A percentile compares a stretch with the other conserved stretches of the same genome.
phyloP scores from a whole-genome alignment of 2,113 vertebrate species.

The Lycaon pictus region DNA sequence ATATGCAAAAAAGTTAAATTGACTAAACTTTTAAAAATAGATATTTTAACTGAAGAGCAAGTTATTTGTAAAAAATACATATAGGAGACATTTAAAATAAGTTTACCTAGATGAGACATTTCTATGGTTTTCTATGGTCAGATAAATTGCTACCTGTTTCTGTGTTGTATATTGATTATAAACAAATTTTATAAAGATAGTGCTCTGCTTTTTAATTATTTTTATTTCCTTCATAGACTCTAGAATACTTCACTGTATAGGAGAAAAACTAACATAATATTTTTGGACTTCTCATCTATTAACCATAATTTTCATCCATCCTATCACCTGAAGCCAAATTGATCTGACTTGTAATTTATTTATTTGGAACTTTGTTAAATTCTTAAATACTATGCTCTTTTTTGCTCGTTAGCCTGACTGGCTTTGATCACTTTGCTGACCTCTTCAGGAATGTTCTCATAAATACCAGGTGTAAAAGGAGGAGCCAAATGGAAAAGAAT shows the following conservation, averaged over 20 bases:
- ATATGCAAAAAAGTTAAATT: not conserved
- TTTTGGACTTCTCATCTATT: not conserved
- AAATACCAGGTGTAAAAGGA: not conserved
- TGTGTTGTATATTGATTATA: not conserved
- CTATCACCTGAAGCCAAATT: not conserved
- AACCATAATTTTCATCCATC: not conserved
- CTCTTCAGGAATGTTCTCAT: not conserved
- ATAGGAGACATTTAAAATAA: not conserved
- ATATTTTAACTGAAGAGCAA: not conserved
- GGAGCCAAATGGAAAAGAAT: not conserved
- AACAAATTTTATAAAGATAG: not conserved
- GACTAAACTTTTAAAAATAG: not conserved
- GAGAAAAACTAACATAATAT: not conserved
- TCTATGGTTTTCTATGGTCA: not conserved
- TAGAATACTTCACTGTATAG: not conserved
- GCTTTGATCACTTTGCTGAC: not conserved
- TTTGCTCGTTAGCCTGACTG: not conserved
- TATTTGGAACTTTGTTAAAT: not conserved
- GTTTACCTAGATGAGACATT: not conserved
- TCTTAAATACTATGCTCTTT: not conserved
- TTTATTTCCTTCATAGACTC: not conserved
- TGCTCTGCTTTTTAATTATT: not conserved
- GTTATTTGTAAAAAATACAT: not conserved
- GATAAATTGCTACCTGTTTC: not conserved
- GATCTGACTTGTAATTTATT: not conserved